These are phyloP conservation scores for Drosophila rubida DNA, from an alignment of 2,888 invertebrate species.

Conservation along the genomic window DNA sequence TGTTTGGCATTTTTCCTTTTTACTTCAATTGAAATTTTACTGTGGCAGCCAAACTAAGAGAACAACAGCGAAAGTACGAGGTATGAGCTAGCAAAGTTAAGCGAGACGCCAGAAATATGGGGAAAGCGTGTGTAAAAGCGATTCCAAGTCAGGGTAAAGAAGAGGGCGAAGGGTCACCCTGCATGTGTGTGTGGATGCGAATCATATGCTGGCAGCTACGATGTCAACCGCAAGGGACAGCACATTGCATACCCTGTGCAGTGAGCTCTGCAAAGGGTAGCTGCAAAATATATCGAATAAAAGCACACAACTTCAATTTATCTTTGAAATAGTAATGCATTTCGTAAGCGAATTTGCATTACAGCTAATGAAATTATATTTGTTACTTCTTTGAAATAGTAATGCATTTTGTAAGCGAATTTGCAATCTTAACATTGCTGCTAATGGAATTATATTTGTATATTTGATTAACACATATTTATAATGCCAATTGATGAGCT, in stretches of 20 bases:
- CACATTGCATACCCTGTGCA: slow-evolving; percentile 17
- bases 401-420: too few relatives aligned
- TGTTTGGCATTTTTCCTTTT: slow-evolving; percentile 43
- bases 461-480: too few relatives aligned
- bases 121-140: slow-evolving; percentile 5
- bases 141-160: neutral
- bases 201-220: slow-evolving; percentile 52
- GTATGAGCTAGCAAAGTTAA: neutral
- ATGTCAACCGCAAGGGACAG: slow-evolving; percentile 34
- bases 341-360: too few relatives aligned
- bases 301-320: too few relatives aligned
- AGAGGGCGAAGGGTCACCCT: slow-evolving; percentile 33
- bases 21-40: slow-evolving; percentile 71
- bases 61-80: neutral
- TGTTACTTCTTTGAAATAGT: too few relatives aligned
- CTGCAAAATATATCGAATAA: too few relatives aligned
- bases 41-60: slow-evolving; percentile 41
- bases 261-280: neutral
- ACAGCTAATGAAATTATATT: too few relatives aligned
- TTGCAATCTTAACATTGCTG: too few relatives aligned
- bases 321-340: too few relatives aligned
- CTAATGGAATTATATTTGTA: too few relatives aligned
- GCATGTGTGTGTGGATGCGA: slow-evolving; percentile 29
- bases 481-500: too few relatives aligned
- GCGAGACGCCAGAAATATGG: neutral